Evolutionary conservation across 1,140 invertebrate genomes (phyloP).

Genomic region (Drosophila insularis): DNA sequence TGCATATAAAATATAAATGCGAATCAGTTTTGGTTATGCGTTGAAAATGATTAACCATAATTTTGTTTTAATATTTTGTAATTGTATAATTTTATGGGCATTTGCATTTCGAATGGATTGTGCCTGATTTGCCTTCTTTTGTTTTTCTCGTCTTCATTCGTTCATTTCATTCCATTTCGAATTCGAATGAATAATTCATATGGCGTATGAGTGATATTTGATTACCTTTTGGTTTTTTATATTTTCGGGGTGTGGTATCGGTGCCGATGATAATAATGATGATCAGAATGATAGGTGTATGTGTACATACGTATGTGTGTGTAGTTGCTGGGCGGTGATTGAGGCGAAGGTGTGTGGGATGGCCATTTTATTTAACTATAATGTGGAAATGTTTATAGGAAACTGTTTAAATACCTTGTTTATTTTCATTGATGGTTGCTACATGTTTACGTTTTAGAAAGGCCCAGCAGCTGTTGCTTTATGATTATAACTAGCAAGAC

Average conservation of each 20-base stretch:
- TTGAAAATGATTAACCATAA: constrained; percentile 71
- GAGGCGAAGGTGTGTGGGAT: constrained; percentile 13
- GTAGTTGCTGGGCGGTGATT: constrained; percentile 5
- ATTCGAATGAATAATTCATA: constrained; percentile 69
- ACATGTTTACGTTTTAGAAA: not conserved
- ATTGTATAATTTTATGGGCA: constrained; percentile 77
- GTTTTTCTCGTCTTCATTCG: constrained; percentile 4
- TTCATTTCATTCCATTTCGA: constrained; percentile 16
- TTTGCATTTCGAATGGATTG: constrained; percentile 52
- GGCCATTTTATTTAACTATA: not conserved
- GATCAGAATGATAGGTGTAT: not conserved
- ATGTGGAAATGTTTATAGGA: constrained; percentile 1
- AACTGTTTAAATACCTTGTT: not conserved
- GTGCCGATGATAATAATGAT: not conserved
- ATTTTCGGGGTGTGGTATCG: constrained; percentile 12
- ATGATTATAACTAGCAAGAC: not conserved
- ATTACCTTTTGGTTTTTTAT: constrained; percentile 40
- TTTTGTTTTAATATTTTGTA: constrained; percentile 75
- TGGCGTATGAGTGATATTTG: constrained; percentile 77
- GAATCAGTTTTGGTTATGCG: constrained; percentile 41
- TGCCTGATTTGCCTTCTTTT: constrained; percentile 11
- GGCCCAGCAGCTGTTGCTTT: not conserved
- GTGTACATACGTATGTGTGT: not conserved
- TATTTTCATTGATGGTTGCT: not conserved
- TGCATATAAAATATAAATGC: constrained; percentile 63